Evolutionary conservation across 1,140 invertebrate genomes (phyloP).

Genomic region (Phymorhynchus buccinoides): DNA sequence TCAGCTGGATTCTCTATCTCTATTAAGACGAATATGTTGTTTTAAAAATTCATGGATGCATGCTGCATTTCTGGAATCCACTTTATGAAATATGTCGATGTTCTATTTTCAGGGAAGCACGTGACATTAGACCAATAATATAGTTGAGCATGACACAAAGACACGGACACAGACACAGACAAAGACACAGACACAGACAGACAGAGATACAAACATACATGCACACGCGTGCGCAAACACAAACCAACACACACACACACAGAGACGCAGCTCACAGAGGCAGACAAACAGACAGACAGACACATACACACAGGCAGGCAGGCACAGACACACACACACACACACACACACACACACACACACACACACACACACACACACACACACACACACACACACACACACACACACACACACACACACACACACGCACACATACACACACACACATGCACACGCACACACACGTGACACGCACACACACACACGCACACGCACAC

Average conservation of each 20-base stretch:
- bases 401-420: not conserved
- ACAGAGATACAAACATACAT: not conserved
- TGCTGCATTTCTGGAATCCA: too few species aligned
- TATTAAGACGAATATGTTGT: too few species aligned
- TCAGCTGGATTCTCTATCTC: too few species aligned
- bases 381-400: not conserved
- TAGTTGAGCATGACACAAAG: too few species aligned
- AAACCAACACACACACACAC: constrained; percentile 8
- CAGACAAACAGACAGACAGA: not conserved
- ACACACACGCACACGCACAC: too few species aligned
- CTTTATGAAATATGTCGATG: too few species aligned
- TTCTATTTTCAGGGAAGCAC: too few species aligned
- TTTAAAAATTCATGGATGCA: too few species aligned
- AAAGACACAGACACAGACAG: not conserved
- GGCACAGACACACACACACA: not conserved
- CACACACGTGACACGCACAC: too few species aligned
- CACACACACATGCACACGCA: not conserved
- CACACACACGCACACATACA: not conserved
- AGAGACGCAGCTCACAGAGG: not conserved
- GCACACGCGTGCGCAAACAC: not conserved
- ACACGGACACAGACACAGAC: not conserved
- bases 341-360: not conserved
- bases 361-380: not conserved
- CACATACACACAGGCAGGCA: not conserved
- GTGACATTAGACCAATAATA: too few species aligned